A percentile compares a stretch with the other conserved stretches of the same genome.
Conservation (phyloP, 2,888 invertebrate genomes). For the Pristionchus entomophagus region DNA sequence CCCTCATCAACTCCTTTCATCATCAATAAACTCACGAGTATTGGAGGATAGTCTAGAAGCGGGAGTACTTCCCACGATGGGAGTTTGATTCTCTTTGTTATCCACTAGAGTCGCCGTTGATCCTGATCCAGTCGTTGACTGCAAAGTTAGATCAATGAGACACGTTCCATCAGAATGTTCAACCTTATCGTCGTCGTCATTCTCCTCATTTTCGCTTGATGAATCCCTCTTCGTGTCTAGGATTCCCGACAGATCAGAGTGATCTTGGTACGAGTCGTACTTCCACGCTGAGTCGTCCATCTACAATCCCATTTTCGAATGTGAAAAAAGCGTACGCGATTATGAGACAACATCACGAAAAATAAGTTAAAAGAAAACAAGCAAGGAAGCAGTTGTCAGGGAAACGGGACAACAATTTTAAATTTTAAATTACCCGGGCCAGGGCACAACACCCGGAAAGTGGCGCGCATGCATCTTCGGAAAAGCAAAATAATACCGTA, state of each 20-base stretch:
- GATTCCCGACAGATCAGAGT: conserved; percentile 7
- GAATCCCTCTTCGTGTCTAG: neutral
- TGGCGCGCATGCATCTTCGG: too few species aligned
- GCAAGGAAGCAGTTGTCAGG: too few species aligned
- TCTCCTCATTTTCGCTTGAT: neutral
- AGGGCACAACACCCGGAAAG: too few species aligned
- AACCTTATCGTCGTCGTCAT: neutral
- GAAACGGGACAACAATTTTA: too few species aligned
- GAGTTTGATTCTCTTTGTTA: neutral
- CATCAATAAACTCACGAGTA: neutral
- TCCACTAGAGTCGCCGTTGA: conserved; percentile 26
- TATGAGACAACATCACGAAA: too few species aligned
- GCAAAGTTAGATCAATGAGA: too few species aligned
- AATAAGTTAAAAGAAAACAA: neutral
- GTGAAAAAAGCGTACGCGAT: too few species aligned
- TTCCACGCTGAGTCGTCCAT: neutral
- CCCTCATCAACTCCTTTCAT: neutral
- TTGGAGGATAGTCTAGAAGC: neutral
- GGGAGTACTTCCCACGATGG: neutral
- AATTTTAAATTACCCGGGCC: too few species aligned
- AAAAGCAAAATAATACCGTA: too few species aligned
- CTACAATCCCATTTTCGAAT: too few species aligned
- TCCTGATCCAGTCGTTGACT: neutral
- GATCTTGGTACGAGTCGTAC: conserved; percentile 1
- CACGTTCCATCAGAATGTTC: too few species aligned